A percentile compares a stretch with the other conserved stretches of the same genome.
Evolutionary conservation across 2,888 invertebrate species (phyloP).

Genomic region (Pedicia rivosa): DNA sequence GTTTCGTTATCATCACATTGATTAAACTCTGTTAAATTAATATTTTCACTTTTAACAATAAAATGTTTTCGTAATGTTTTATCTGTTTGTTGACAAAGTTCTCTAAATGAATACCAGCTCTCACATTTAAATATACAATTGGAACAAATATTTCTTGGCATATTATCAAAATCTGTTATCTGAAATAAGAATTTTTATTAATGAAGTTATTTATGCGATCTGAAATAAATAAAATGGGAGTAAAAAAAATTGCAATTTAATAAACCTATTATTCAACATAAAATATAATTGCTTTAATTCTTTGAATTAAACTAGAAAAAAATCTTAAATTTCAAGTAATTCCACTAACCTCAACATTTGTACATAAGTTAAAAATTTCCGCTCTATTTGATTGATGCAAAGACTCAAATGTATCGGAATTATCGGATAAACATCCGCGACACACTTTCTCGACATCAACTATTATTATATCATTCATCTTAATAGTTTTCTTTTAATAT

Average conservation of each 20-base stretch:
- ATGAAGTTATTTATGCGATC: background rate
- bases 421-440: constrained; percentile 2
- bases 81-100: constrained; percentile 31
- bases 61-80: constrained; percentile 24
- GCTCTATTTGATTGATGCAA: background rate
- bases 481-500: background rate
- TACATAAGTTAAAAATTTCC: constrained; percentile 2
- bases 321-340: too few species aligned
- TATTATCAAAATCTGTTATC: constrained; percentile 30
- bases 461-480: background rate
- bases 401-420: background rate
- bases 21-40: background rate
- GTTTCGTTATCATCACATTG: background rate
- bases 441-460: constrained; percentile 3
- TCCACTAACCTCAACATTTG: constrained; percentile 2
- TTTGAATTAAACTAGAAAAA: background rate
- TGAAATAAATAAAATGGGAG: too few species aligned
- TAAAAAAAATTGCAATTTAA: too few species aligned
- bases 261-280: background rate
- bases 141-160: constrained; percentile 30
- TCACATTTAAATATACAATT: constrained; percentile 30
- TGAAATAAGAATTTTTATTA: constrained; percentile 12
- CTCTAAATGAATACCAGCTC: constrained; percentile 31
- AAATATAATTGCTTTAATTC: background rate
- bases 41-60: background rate